These are phyloP conservation scores for Triplophysa yarkandensis DNA, from an alignment of 2,797 vertebrate species.

Conservation along the genomic window DNA sequence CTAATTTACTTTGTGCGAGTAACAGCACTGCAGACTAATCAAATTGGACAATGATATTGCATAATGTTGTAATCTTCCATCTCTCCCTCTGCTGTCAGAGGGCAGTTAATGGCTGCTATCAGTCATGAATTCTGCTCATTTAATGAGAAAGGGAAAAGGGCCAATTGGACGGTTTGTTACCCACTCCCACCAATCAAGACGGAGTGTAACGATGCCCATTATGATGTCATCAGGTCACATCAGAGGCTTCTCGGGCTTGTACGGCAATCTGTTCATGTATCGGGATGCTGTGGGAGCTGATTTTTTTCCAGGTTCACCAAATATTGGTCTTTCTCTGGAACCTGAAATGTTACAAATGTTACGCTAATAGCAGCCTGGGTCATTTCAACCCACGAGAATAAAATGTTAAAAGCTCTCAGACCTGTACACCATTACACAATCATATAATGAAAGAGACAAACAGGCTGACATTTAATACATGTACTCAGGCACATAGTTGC, in stretches of 20 bases:
- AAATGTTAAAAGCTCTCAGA: conserved; percentile 40
- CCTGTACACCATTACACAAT: conserved; percentile 19
- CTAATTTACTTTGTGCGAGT: conserved; percentile 41
- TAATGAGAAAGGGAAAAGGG: conserved; percentile 37
- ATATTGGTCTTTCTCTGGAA: conserved; percentile 2
- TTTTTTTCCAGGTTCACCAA: neutral
- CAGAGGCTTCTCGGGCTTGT: neutral
- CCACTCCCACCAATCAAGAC: conserved; percentile 19
- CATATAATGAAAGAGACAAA: conserved; percentile 24
- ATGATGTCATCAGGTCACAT: conserved; percentile 31
- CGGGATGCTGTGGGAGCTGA: neutral
- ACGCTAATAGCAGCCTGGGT: conserved; percentile 22
- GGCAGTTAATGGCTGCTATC: conserved; percentile 37
- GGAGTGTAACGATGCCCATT: neutral
- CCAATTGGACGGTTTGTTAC: conserved; percentile 21
- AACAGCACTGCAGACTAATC: conserved; percentile 43
- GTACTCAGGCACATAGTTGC: conserved; percentile 15
- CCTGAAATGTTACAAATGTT: conserved; percentile 5
- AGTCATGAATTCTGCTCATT: conserved; percentile 44
- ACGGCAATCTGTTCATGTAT: neutral
- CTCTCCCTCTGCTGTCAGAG: conserved; percentile 27
- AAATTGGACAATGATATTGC: conserved; percentile 46
- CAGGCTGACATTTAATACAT: conserved; percentile 26
- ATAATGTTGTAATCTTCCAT: conserved; percentile 42
- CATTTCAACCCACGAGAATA: conserved; percentile 11